Base-by-base conservation (phyloP, 2,888 invertebrate species). In the Megastigmus dorsalis region DNA sequence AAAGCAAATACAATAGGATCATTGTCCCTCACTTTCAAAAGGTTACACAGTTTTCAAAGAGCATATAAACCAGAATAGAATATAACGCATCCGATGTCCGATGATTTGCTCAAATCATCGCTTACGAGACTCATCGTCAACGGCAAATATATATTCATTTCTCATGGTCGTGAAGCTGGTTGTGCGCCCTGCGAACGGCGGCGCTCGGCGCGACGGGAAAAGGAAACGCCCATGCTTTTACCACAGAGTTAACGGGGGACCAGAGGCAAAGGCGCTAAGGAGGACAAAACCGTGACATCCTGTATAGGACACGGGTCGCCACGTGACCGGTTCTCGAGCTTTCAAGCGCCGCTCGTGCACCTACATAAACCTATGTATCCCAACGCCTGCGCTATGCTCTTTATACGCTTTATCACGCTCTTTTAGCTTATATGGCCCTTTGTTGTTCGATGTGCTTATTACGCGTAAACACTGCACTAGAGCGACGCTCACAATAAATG, bases 251-350 rank as follows among this genome's bases (percentile, higher is more conserved):
- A 83, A 83, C 80, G 76, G 77, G 33, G 76, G 77, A 30, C 72
- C 69, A 78, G 79, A 81, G 81, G 50, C 9, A 36, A 78, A 84
- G 82, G 83, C 80, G 84, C 79, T 83, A 84, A 84, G 80, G 76
- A 81, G 79, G 80, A 85, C 85, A 84, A 85, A 86, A 84, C 84
- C 81, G 79, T 84, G 82, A 84, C 85, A 83, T 85, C 84, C 85
- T 79, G 84, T 79, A n/a, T n/a, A 77, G 66, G 80, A 79, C 86
- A 85, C 84, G 84, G 78, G 85, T 79, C 84, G 83, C 78, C 85
- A 85, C 85, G 85, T 83, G 85, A 84, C 85, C 79, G 71, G 52
- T 4, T 28, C n/a, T 30, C 1, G 10, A 55, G 62, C 67, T 68
- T 73, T 63, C 23, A 3, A 30, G 36, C 30, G 23, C 15, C 41